A percentile compares a stretch with the other conserved stretches of the same genome.
These are phyloP conservation scores for Cuculus canorus DNA, from an alignment of 2,797 vertebrate genomes.

Conservation along the genomic window DNA sequence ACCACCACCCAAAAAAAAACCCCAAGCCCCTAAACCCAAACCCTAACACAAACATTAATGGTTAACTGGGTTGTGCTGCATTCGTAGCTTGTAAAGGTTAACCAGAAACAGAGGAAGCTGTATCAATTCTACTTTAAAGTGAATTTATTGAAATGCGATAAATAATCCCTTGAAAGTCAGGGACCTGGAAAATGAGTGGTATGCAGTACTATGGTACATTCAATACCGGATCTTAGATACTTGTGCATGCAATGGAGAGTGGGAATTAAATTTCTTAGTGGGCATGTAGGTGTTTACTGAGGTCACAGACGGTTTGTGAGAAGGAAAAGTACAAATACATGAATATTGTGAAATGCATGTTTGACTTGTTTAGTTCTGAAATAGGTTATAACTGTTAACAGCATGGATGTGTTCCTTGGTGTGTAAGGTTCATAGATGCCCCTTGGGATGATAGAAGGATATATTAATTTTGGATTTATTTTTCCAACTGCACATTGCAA, in stretches of 20 bases:
- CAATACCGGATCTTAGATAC: not conserved
- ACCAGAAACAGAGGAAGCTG: not conserved
- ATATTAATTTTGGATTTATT: not conserved
- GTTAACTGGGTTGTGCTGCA: not conserved
- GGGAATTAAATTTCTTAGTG: not conserved
- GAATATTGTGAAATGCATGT: not conserved
- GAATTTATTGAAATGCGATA: not conserved
- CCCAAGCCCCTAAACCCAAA: fast-evolving
- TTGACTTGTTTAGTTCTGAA: not conserved
- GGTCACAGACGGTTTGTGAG: not conserved
- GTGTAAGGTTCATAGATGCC: not conserved
- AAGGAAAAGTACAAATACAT: not conserved
- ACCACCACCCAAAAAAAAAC: not conserved
- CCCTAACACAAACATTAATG: not conserved
- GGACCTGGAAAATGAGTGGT: not conserved
- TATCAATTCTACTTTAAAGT: not conserved
- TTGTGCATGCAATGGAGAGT: not conserved
- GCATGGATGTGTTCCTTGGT: not conserved
- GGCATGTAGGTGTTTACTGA: not conserved
- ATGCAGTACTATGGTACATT: not conserved
- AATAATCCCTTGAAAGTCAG: not conserved
- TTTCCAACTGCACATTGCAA: not conserved
- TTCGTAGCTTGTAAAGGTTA: not conserved
- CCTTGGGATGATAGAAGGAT: not conserved
- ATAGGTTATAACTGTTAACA: not conserved